Conservation (phyloP, 2,888 invertebrate species). For the Nomada fabriciana region DNA sequence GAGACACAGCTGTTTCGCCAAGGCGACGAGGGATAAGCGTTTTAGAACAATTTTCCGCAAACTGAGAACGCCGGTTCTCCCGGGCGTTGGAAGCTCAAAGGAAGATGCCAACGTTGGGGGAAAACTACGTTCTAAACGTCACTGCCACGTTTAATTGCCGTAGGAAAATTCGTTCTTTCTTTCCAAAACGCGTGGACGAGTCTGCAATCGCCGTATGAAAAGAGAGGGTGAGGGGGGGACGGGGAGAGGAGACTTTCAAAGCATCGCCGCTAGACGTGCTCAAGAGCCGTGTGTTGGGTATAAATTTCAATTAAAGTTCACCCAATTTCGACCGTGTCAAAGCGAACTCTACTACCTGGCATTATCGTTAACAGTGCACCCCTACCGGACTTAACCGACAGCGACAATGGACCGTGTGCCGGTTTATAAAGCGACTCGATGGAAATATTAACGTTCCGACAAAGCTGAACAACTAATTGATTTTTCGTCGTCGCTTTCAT, state of each 20-base stretch:
- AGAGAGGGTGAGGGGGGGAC: not conserved
- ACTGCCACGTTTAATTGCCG: constrained; percentile 47
- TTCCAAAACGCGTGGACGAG: not conserved
- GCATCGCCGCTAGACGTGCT: constrained; percentile 22
- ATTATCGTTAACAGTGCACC: constrained; percentile 66
- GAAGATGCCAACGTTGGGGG: constrained; percentile 26
- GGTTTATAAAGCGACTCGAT: constrained; percentile 45
- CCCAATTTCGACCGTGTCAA: constrained; percentile 68
- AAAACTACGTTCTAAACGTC: constrained; percentile 41
- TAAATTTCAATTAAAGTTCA: constrained; percentile 69
- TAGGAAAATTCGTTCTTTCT: constrained; percentile 29
- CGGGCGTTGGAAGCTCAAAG: constrained; percentile 45
- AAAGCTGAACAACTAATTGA: constrained; percentile 50
- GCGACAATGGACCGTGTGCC: constrained; percentile 57
- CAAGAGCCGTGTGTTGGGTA: constrained; percentile 17
- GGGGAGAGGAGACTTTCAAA: constrained; percentile 23
- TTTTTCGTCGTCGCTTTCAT: constrained; percentile 40
- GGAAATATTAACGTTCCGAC: constrained; percentile 58
- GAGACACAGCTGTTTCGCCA: constrained; percentile 18
- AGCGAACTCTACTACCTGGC: constrained; percentile 68
- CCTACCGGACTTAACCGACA: constrained; percentile 33
- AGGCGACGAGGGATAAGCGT: constrained; percentile 41
- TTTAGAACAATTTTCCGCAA: constrained; percentile 30
- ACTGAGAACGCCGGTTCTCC: constrained; percentile 2
- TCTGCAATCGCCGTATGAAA: constrained; percentile 10